phyloP scores from a whole-genome alignment of 1,140 invertebrate genomes.

The Achatina immaculata region DNA sequence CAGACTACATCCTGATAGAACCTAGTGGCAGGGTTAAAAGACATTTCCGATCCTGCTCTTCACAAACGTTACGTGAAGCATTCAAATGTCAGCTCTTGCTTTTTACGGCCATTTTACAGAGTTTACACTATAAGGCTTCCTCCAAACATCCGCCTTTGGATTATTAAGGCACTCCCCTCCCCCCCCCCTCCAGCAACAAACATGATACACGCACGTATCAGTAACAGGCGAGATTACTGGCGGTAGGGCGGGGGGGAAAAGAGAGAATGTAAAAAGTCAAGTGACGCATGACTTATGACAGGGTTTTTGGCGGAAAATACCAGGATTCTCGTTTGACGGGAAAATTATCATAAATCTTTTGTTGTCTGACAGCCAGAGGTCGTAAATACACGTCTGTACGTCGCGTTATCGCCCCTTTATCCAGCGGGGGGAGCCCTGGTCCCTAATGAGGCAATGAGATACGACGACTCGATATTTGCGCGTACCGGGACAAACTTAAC shows the following conservation, averaged over 20 bases:
- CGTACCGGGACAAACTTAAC: neutral
- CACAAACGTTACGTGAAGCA: too few species aligned
- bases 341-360: slow-evolving; percentile 36
- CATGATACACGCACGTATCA: neutral
- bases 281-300: slow-evolving; percentile 28
- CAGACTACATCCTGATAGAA: too few species aligned
- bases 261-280: neutral
- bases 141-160: too few species aligned
- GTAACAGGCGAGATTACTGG: too few species aligned
- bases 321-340: slow-evolving; percentile 30
- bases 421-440: slow-evolving; percentile 10
- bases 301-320: slow-evolving; percentile 31
- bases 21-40: too few species aligned
- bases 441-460: slow-evolving; percentile 18
- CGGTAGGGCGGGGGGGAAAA: neutral
- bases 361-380: slow-evolving; percentile 24
- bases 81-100: too few species aligned
- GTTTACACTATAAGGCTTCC: too few species aligned
- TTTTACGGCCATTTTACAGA: too few species aligned
- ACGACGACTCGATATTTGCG: slow-evolving; percentile 4
- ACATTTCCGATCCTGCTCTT: too few species aligned
- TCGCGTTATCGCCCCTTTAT: slow-evolving; percentile 28
- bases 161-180: too few species aligned
- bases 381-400: slow-evolving; percentile 22
- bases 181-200: neutral